Conservation (phyloP, 1,140 invertebrate genomes). For the Arctopsyche grandis region DNA sequence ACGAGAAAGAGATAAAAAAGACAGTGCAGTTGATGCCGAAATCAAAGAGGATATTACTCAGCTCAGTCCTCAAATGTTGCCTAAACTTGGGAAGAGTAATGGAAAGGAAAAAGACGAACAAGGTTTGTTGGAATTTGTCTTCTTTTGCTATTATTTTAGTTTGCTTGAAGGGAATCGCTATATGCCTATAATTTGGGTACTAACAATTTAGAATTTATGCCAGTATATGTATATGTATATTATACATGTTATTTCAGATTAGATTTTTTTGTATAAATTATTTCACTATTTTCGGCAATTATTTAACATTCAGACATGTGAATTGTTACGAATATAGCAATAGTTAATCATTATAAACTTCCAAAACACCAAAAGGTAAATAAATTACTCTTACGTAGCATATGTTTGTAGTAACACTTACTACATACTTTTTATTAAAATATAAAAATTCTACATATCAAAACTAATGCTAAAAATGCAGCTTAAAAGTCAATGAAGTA, state of each 20-base stretch:
- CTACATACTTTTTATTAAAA: too few species aligned
- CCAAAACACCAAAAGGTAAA: too few species aligned
- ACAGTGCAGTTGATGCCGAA: slow-evolving; percentile 32
- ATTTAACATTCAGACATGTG: too few species aligned
- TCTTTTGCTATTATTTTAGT: neutral
- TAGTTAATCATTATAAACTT: too few species aligned
- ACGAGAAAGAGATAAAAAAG: slow-evolving; percentile 46
- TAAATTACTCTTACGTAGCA: too few species aligned
- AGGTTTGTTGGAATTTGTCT: slow-evolving; percentile 41
- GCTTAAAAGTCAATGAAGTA: too few species aligned
- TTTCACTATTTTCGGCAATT: too few species aligned
- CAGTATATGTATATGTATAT: neutral
- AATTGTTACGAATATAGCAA: too few species aligned
- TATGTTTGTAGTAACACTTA: too few species aligned
- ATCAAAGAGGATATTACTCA: slow-evolving; percentile 41
- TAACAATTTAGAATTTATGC: slow-evolving; percentile 6
- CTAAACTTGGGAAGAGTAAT: slow-evolving; percentile 36
- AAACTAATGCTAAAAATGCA: too few species aligned
- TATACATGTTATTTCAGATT: neutral
- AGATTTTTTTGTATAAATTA: too few species aligned
- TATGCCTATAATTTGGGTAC: slow-evolving; percentile 6
- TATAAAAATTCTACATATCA: too few species aligned
- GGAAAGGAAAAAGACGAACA: slow-evolving; percentile 53
- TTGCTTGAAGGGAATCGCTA: slow-evolving; percentile 8
- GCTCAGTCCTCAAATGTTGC: slow-evolving; percentile 33